Evolutionary conservation across 2,888 invertebrate genomes (phyloP), one percentile per base, ranked within the genome.

Genomic region (Cetonia aurata): DNA sequence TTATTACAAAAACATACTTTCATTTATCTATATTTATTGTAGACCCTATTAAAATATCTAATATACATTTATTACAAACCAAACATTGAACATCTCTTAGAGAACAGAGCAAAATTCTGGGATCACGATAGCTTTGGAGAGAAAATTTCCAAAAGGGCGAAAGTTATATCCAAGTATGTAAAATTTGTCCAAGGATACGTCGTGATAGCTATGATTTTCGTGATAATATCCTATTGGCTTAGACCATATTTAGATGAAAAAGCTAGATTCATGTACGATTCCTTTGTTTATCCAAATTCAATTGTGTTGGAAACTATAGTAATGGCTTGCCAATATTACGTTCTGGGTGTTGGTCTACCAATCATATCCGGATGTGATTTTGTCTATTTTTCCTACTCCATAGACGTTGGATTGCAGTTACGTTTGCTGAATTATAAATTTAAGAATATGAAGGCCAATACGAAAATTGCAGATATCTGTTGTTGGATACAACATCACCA

Each of bases 21-120:
- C 1, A 25, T 25, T 3, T 25, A 25, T 25, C 1, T n/a, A 25
- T 31, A 25, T 44, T 59, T n/a, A 19, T 60, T 69, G 25, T 37
- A 69, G 69, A 59, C 60, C 1, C 41, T 52, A 8, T n/a, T 50
- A 50, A 69, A 69, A 48, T 69, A 69, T 25, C 33, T 69, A n/a
- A 6, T 69, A 12, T 48, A 60, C n/a, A 59, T 69, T 8, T 42
- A 53, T 37, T 50, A 69, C 17, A 69, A 69, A 41, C 25, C 57
- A 8, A 42, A 50, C 42, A 37, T 69, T 8, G 42, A 50, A 19
- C 13, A 25, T 41, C 41, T 69, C 3, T 15, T 69, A 10, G 50
- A 59, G 12, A 41, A 50, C 37, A 48, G 2, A 25, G 33, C 12
- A n/a, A 69, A 53, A 41, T 69, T 69, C 15, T 69, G 69, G 69